Evolutionary conservation across 2,888 invertebrate genomes (phyloP), one percentile per base, ranked within the genome.

Genomic region (Phortica magna): DNA sequence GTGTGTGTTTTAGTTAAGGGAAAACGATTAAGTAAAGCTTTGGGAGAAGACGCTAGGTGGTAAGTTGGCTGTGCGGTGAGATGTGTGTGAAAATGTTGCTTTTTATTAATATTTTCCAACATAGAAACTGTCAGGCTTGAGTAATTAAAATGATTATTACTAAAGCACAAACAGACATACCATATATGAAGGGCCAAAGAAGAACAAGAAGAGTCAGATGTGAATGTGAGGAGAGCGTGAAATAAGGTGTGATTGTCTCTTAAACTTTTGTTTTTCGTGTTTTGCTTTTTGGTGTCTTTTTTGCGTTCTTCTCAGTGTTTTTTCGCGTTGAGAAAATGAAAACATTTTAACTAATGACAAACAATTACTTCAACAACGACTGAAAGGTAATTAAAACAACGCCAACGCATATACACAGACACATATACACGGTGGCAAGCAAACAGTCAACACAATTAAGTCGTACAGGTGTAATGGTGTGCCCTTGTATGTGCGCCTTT

Each of bases 301-400:
- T 31, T 14, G 31, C 31, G 64, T 6, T 12, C 14, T 14, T 48
- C 48, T 12, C 48, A 14, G 10, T 31, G 5, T 31, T 31, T 31
- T 31, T 22, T 22, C 10, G 61, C 61, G 55, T 55, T 43, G 68
- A 55, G 70, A 84, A 88, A 88, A 89, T 87, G 83, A 83, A 84
- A 88, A 88, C 88, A 87, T 89, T 88, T 89, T 87, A 89, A 88
- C 89, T 89, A 88, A 88, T 88, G 87, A 83, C 88, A 85, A 87
- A 87, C 89, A 88, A 89, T 88, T 89, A 89, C 88, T 88, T 85
- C 84, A 87, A 86, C 88, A 87, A 84, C 84, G 70, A 71, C 68
- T 39, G 43, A 80, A 83, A 88, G 88, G 87, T 86, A 86, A 86
- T 86, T 88, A 86, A 85, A 86, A 85, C 88, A 83, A 84, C 84